These are phyloP conservation scores for Psylliodes chrysocephalus DNA, from an alignment of 2,888 invertebrate species.

Conservation along the genomic window DNA sequence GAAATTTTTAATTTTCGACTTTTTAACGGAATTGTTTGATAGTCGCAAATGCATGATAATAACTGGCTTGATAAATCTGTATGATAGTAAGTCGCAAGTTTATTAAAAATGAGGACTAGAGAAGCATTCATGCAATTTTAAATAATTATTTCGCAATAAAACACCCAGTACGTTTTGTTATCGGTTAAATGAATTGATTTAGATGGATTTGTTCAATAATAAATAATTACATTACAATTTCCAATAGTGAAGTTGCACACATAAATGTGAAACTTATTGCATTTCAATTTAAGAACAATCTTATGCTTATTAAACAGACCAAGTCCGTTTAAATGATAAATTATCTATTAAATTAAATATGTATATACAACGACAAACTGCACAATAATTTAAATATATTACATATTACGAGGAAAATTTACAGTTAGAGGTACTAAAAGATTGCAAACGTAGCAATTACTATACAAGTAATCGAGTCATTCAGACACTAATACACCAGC, in stretches of 20 bases:
- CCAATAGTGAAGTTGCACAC: conserved; percentile 39
- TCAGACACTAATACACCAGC: conserved; percentile 49
- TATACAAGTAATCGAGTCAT: conserved; percentile 55
- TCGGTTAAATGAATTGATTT: conserved; percentile 12
- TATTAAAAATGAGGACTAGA: too few species aligned
- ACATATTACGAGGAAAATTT: conserved; percentile 61
- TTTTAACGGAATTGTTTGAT: too few species aligned
- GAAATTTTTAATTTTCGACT: too few species aligned
- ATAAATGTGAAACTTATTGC: conserved; percentile 49
- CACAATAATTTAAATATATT: conserved; percentile 60
- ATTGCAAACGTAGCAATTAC: conserved; percentile 62
- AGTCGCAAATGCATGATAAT: too few species aligned
- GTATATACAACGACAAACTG: conserved; percentile 64
- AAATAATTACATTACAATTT: conserved; percentile 39
- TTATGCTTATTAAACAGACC: conserved; percentile 48
- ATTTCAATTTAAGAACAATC: conserved; percentile 49
- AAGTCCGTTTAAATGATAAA: conserved; percentile 45
- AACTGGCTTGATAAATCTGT: too few species aligned
- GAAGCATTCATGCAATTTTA: too few species aligned
- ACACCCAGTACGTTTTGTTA: too few species aligned
- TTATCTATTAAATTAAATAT: conserved; percentile 54
- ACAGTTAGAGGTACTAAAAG: conserved; percentile 62
- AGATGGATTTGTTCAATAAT: conserved; percentile 15
- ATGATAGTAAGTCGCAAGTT: too few species aligned
- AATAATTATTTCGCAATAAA: too few species aligned